These are phyloP conservation scores for Toxotes chatareus DNA, from an alignment of 2,113 vertebrate species.

Conservation along the genomic window DNA sequence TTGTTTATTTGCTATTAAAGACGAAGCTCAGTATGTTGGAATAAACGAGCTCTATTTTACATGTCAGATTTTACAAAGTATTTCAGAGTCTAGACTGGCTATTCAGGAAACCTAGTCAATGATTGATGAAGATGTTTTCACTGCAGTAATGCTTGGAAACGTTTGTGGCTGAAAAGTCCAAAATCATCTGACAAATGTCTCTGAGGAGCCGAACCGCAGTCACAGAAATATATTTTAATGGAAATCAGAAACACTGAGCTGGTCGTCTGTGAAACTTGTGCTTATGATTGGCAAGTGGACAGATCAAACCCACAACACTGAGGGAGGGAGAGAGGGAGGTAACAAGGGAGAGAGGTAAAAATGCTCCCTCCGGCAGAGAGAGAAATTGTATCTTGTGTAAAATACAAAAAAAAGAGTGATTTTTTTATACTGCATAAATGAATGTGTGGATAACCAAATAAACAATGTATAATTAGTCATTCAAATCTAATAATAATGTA, in stretches of 20 bases:
- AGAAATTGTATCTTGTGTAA: background rate
- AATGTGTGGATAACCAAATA: background rate
- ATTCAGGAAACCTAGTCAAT: background rate
- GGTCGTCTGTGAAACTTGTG: background rate
- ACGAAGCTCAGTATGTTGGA: background rate
- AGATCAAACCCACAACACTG: background rate
- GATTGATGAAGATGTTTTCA: conserved; percentile 10
- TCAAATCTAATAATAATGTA: background rate
- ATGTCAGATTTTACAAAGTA: background rate
- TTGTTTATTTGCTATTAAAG: background rate
- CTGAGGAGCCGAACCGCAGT: conserved; percentile 7
- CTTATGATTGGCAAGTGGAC: background rate
- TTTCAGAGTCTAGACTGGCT: background rate
- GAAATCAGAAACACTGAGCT: conserved; percentile 12
- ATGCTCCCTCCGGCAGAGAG: background rate
- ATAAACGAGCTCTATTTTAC: background rate
- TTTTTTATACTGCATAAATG: background rate
- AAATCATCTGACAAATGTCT: conserved; percentile 32
- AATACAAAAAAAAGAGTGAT: background rate
- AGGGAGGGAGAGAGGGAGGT: background rate
- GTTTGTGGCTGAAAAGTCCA: conserved; percentile 15
- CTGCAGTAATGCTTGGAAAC: background rate
- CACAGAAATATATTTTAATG: conserved; percentile 1
- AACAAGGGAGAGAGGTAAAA: background rate
- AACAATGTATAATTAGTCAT: background rate